phyloP scores from a whole-genome alignment of 2,888 invertebrate species.

The Drosophila koepferae region DNA sequence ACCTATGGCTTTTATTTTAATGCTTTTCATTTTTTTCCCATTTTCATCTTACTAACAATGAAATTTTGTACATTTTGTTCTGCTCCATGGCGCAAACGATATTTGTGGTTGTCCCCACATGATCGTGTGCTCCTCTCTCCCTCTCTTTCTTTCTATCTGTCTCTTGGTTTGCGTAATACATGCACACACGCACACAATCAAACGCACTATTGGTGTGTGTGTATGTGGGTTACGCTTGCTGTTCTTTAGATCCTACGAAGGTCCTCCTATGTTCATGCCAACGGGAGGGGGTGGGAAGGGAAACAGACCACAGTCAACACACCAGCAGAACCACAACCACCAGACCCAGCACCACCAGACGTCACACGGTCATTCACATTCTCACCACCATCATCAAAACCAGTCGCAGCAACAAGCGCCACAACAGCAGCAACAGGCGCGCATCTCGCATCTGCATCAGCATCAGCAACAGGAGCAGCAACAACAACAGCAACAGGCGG shows the following conservation, averaged over 20 bases:
- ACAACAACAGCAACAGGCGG: slow-evolving; percentile 33
- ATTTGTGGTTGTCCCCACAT: slow-evolving; percentile 38
- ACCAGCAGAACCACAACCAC: slow-evolving; percentile 79
- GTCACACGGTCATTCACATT: slow-evolving; percentile 49
- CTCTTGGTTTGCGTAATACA: not conserved
- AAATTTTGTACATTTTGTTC: slow-evolving; percentile 72
- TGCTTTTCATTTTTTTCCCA: slow-evolving; percentile 62
- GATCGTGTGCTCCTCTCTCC: slow-evolving; percentile 30
- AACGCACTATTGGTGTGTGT: slow-evolving; percentile 5
- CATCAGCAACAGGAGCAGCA: slow-evolving; percentile 46
- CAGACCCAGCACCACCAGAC: slow-evolving; percentile 72
- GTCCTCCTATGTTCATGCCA: slow-evolving; percentile 83
- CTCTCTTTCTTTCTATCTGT: slow-evolving; percentile 31
- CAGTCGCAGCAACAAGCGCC: slow-evolving; percentile 54
- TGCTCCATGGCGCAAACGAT: slow-evolving; percentile 58
- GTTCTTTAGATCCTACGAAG: slow-evolving; percentile 76
- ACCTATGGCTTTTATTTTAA: slow-evolving; percentile 57
- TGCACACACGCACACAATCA: not conserved
- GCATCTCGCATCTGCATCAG: slow-evolving; percentile 43
- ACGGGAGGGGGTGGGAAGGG: slow-evolving; percentile 85
- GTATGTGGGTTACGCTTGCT: slow-evolving; percentile 29
- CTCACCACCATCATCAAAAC: slow-evolving; percentile 53
- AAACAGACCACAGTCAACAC: slow-evolving; percentile 76
- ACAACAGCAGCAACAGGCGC: slow-evolving; percentile 50
- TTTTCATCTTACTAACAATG: slow-evolving; percentile 76